Conservation (phyloP, 2,797 vertebrate species). For the Hippoglossus hippoglossus region DNA sequence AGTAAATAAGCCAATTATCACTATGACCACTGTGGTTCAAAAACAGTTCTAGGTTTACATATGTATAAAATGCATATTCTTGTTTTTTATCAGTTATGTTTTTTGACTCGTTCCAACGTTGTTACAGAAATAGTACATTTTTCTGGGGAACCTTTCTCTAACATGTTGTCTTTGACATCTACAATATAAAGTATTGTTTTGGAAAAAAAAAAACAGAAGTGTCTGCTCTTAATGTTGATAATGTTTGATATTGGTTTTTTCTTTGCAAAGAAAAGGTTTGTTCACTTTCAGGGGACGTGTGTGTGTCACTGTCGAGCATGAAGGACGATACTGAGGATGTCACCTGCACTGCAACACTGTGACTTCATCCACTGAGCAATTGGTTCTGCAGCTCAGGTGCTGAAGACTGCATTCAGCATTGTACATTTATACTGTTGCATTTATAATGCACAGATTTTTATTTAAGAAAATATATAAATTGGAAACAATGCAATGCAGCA, state of each 20-base stretch:
- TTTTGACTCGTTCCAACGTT: slow-evolving; percentile 85
- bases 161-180: slow-evolving; percentile 90
- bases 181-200: slow-evolving; percentile 91
- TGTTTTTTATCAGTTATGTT: slow-evolving; percentile 75
- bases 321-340: not conserved
- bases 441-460: no score
- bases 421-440: no score
- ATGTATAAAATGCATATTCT: slow-evolving; percentile 83
- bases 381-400: not conserved
- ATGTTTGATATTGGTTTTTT: slow-evolving; percentile 4
- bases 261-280: not conserved
- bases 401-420: no score
- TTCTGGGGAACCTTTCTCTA: slow-evolving; percentile 85
- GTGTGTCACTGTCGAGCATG: no score
- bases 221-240: slow-evolving; percentile 72
- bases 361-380: not conserved
- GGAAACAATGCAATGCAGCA: no score
- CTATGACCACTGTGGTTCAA: slow-evolving; percentile 89
- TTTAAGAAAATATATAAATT: no score
- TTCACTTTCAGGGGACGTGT: not conserved
- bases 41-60: slow-evolving; percentile 86
- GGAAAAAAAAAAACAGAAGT: slow-evolving; percentile 82
- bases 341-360: not conserved
- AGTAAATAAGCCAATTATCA: slow-evolving; percentile 86
- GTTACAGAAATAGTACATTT: slow-evolving; percentile 82